These are phyloP conservation scores for Cyclophora punctaria DNA, from an alignment of 2,888 invertebrate species.

Conservation along the genomic window DNA sequence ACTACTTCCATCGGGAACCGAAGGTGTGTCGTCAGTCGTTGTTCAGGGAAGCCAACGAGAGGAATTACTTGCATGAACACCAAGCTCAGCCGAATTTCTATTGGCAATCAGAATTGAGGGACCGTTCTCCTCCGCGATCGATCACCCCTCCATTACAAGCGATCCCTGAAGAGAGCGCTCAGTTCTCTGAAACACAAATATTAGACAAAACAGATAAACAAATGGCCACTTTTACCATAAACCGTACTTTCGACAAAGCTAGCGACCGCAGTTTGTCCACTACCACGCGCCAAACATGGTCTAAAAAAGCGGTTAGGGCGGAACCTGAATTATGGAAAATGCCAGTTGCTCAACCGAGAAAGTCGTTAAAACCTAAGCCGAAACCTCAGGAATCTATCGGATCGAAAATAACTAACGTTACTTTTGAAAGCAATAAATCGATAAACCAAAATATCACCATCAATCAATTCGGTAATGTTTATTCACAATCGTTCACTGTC, in stretches of 20 bases:
- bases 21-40: slow-evolving; percentile 56
- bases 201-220: slow-evolving; percentile 46
- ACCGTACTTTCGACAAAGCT: slow-evolving; percentile 58
- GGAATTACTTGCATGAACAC: slow-evolving; percentile 34
- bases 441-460: slow-evolving; percentile 53
- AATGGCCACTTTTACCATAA: slow-evolving; percentile 55
- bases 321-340: slow-evolving; percentile 60
- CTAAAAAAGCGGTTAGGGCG: slow-evolving; percentile 50
- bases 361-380: slow-evolving; percentile 35
- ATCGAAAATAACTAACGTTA: slow-evolving; percentile 32
- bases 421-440: slow-evolving; percentile 56
- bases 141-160: slow-evolving; percentile 58
- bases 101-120: slow-evolving; percentile 51
- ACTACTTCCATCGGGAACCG: slow-evolving; percentile 39
- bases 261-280: slow-evolving; percentile 29
- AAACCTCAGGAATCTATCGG: slow-evolving; percentile 34
- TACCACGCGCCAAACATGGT: slow-evolving; percentile 47
- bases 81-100: slow-evolving; percentile 26
- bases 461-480: slow-evolving; percentile 56
- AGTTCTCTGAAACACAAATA: slow-evolving; percentile 46
- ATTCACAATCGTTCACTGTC: slow-evolving; percentile 68
- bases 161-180: slow-evolving; percentile 67
- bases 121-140: slow-evolving; percentile 55
- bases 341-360: slow-evolving; percentile 40
- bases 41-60: slow-evolving; percentile 46